These are phyloP conservation scores for Cosmorhoe ocellata DNA, from an alignment of 2,888 invertebrate species.

Conservation along the genomic window DNA sequence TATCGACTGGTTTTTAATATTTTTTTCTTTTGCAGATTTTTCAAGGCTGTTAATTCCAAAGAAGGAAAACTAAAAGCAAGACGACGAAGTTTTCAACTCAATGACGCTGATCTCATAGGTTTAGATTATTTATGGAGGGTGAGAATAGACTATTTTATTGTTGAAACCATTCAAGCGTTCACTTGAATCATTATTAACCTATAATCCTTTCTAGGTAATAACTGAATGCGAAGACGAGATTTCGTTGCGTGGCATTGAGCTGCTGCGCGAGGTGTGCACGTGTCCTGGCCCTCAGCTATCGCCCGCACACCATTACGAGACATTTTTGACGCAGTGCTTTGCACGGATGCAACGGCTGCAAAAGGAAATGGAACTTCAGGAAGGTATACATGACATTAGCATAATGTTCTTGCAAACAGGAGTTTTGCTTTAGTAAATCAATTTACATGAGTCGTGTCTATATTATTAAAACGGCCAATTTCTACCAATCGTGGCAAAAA, in stretches of 20 bases:
- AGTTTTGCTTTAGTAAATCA: too few relatives aligned
- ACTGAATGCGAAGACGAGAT: conserved; percentile 96
- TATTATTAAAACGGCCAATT: too few relatives aligned
- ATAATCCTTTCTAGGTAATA: conserved; percentile 83
- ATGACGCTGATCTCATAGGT: conserved; percentile 97
- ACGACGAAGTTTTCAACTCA: conserved; percentile 92
- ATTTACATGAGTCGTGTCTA: too few relatives aligned
- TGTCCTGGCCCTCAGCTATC: conserved; percentile 94
- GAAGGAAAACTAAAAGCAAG: conserved; percentile 95
- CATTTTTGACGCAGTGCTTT: conserved; percentile 95
- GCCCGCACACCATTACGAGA: conserved; percentile 93
- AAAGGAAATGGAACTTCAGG: conserved; percentile 87
- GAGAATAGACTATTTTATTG: conserved; percentile 42
- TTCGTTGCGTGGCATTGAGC: conserved; percentile 94
- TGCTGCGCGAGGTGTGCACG: conserved; percentile 96
- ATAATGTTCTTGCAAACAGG: too few relatives aligned
- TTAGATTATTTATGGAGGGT: conserved; percentile 98
- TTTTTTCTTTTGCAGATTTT: conserved; percentile 84
- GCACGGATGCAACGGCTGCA: conserved; percentile 93
- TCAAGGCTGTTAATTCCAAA: conserved; percentile 97
- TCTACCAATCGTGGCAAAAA: too few relatives aligned
- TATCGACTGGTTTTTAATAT: background rate
- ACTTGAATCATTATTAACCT: background rate
- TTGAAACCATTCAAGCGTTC: background rate
- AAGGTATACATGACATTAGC: conserved; percentile 42